A percentile compares a stretch with the other conserved stretches of the same genome.
These are phyloP conservation scores for Congeria kusceri DNA, from an alignment of 2,888 invertebrate genomes.

Conservation along the genomic window DNA sequence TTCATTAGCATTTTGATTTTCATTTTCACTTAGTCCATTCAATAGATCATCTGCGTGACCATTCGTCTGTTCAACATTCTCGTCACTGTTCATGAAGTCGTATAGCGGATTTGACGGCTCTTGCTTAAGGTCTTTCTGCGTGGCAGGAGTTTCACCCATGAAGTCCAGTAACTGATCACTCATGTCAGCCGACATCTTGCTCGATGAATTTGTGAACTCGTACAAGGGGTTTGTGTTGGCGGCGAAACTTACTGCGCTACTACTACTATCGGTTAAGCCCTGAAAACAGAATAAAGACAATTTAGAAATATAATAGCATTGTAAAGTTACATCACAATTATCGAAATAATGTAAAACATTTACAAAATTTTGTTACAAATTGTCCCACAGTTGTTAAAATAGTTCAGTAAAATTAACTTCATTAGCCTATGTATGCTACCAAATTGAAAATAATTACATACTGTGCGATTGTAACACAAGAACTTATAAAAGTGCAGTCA, in stretches of 20 bases:
- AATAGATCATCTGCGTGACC: slow-evolving; percentile 55
- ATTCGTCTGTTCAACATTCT: slow-evolving; percentile 57
- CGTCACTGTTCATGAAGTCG: slow-evolving; percentile 65
- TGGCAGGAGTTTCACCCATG: slow-evolving; percentile 25
- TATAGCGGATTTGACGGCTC: slow-evolving; percentile 65
- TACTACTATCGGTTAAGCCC: slow-evolving; percentile 54
- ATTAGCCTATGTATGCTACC: no score
- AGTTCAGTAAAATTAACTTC: no score
- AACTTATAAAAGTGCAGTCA: no score
- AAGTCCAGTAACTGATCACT: slow-evolving; percentile 57
- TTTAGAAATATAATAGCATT: background rate
- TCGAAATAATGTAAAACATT: no score
- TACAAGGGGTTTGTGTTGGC: slow-evolving; percentile 68
- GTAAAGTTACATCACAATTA: no score
- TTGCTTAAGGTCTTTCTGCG: slow-evolving; percentile 55
- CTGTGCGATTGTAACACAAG: no score
- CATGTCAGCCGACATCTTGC: slow-evolving; percentile 56
- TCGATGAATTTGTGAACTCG: slow-evolving; percentile 62
- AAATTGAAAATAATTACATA: no score
- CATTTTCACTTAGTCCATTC: slow-evolving; percentile 24
- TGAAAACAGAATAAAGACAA: slow-evolving; percentile 37
- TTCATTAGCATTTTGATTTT: background rate
- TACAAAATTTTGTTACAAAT: no score
- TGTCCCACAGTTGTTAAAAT: no score
- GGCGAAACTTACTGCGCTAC: slow-evolving; percentile 47